Conservation (phyloP, 2,113 vertebrate species). For the Talpa occidentalis region DNA sequence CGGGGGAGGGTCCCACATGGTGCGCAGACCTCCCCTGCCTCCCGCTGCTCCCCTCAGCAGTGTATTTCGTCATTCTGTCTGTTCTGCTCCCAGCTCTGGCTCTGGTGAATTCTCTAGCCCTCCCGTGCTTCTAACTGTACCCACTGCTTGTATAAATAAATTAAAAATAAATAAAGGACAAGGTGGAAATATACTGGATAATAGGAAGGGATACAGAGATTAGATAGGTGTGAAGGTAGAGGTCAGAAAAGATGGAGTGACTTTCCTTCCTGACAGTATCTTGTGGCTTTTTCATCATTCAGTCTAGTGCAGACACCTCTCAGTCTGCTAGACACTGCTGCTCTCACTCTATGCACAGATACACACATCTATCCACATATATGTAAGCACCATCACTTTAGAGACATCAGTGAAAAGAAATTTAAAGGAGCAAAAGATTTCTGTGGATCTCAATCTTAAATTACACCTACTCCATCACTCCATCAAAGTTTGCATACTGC, state of each 20-base stretch:
- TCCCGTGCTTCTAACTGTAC: too few relatives aligned
- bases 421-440: not conserved
- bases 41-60: too few relatives aligned
- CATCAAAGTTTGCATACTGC: not conserved
- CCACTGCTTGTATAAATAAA: too few relatives aligned
- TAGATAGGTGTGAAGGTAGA: slow-evolving; percentile 4
- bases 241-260: slow-evolving; percentile 19
- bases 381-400: not conserved
- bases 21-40: too few relatives aligned
- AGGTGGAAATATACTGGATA: slow-evolving; percentile 25
- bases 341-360: accelerated
- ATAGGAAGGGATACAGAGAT: slow-evolving; percentile 37
- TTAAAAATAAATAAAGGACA: too few relatives aligned
- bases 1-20: too few relatives aligned
- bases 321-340: not conserved
- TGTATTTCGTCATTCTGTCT: too few relatives aligned
- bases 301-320: not conserved
- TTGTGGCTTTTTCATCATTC: not conserved
- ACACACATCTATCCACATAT: not conserved
- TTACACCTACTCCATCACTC: not conserved
- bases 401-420: not conserved
- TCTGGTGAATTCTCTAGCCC: too few relatives aligned
- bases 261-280: not conserved
- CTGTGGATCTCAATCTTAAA: slow-evolving; percentile 23
- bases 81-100: too few relatives aligned